Base-by-base conservation (phyloP, 2,888 invertebrate species). In the Temnothorax unifasciatus region DNA sequence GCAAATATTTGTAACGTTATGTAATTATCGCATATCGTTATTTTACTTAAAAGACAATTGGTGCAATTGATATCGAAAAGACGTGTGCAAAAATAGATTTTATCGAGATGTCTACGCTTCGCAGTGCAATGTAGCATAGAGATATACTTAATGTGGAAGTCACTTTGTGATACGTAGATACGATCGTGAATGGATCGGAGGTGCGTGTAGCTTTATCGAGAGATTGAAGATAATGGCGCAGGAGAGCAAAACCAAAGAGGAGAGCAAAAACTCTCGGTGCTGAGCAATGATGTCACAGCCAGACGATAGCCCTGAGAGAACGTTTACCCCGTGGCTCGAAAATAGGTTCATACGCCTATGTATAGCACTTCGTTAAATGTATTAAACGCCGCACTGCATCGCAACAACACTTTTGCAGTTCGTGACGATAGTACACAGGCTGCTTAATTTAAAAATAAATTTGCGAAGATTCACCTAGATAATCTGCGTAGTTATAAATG, bases 251-350 rank as follows among this genome's bases (percentile, higher is more conserved):
- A 52, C 25, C 63, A 77, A 64, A 79, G 82, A 77, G 87, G 83
- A 77, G 79, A 77, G 85, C 73, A 83, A 87, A 85, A 88, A 83
- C 61, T 66, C 77, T 85, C 87, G 82, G 76, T 71, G 74, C 83
- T 82, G 88, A 86, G 81, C 88, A 85, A 85, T 91, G 88, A 91
- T 90, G 90, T 90, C 91, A 91, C 88, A 86, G 84, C 64, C 86
- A 86, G 87, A 86, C 89, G 88, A 82, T 83, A 82, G 88, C 89
- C 82, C 86, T 77, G 85, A 87, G 90, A 89, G 91, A 88, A 88
- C 91, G 88, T 92, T 92, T 91, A 91, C 91, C 91, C 91, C 92
- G 88, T 25, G 87, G 59, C 86, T 85, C 88, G 89, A 91, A 91
- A 91, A 91, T 91, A 92, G 91, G 86, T 86, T 85, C 83, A 87